These are phyloP conservation scores for Huso huso DNA, from an alignment of 2,797 vertebrate species.

Conservation along the genomic window DNA sequence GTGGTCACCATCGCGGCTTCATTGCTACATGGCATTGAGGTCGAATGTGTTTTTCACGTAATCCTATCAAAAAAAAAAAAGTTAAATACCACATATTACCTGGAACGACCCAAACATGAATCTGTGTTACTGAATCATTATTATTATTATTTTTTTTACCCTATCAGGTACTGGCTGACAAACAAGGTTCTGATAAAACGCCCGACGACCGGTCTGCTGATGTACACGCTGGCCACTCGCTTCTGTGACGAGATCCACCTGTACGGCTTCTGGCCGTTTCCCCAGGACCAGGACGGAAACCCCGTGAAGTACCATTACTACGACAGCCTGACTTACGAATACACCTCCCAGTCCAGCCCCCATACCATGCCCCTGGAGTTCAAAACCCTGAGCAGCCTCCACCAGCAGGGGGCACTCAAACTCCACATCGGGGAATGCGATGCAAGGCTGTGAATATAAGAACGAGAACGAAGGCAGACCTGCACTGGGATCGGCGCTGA, in stretches of 20 bases:
- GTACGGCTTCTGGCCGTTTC: constrained; percentile 95
- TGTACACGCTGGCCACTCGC: constrained; percentile 96
- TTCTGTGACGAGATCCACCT: constrained; percentile 95
- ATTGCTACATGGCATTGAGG: no score
- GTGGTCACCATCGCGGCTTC: no score
- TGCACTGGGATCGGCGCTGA: neutral
- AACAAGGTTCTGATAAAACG: constrained; percentile 95
- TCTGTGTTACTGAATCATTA: neutral
- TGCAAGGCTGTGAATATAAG: constrained; percentile 18
- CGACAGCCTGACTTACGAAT: constrained; percentile 83
- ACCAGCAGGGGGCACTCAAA: constrained; percentile 85
- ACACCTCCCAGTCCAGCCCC: constrained; percentile 85
- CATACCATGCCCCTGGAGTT: constrained; percentile 97
- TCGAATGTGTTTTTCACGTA: no score
- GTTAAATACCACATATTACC: no score
- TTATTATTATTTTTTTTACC: constrained; percentile 14
- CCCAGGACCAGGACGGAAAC: constrained; percentile 67
- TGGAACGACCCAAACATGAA: no score
- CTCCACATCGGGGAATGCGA: constrained; percentile 80
- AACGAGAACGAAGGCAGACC: constrained; percentile 7
- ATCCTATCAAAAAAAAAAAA: no score
- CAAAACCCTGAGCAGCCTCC: constrained; percentile 80
- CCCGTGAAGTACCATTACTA: constrained; percentile 96
- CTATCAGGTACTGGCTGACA: constrained; percentile 86
- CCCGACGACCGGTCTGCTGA: constrained; percentile 90